A percentile compares a stretch with the other conserved stretches of the same genome.
phyloP scores from a whole-genome alignment of 2,113 vertebrate genomes.

The Melozone crissalis region DNA sequence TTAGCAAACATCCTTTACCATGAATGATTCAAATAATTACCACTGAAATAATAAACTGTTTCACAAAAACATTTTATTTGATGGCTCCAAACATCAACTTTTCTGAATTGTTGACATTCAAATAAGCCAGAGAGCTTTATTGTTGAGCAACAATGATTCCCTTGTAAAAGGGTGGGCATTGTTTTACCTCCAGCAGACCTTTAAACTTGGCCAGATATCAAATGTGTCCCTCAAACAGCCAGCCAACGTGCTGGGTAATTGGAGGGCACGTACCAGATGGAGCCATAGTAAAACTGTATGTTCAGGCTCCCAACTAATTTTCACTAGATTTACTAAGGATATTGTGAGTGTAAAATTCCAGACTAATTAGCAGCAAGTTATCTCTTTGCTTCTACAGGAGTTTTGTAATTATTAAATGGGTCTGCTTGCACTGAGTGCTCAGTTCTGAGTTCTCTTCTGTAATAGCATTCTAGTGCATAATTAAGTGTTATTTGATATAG shows the following conservation, averaged over 20 bases:
- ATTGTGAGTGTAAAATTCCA: conserved; percentile 71
- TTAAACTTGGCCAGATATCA: conserved; percentile 81
- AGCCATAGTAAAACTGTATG: conserved; percentile 74
- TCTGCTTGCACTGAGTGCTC: conserved; percentile 71
- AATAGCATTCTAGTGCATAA: conserved; percentile 74
- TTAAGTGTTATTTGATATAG: conserved; percentile 81
- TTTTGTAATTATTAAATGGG: conserved; percentile 74
- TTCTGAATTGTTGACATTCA: conserved; percentile 89
- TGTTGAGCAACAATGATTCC: conserved; percentile 78
- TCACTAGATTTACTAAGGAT: conserved; percentile 73
- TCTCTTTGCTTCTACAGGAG: conserved; percentile 71
- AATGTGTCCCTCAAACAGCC: conserved; percentile 74
- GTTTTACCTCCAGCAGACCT: conserved; percentile 84
- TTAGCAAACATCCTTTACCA: conserved; percentile 90
- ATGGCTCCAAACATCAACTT: conserved; percentile 87
- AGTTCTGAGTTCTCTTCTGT: conserved; percentile 59
- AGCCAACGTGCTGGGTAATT: conserved; percentile 78
- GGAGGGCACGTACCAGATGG: conserved; percentile 78
- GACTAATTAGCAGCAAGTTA: conserved; percentile 76
- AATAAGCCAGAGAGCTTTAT: conserved; percentile 83
- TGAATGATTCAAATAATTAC: conserved; percentile 93
- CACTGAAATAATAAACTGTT: conserved; percentile 89
- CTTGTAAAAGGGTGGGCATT: conserved; percentile 85
- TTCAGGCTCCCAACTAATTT: conserved; percentile 74
- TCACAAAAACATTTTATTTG: conserved; percentile 90